Evolutionary conservation across 2,888 invertebrate genomes (phyloP).

Genomic region (Folsomia candida): DNA sequence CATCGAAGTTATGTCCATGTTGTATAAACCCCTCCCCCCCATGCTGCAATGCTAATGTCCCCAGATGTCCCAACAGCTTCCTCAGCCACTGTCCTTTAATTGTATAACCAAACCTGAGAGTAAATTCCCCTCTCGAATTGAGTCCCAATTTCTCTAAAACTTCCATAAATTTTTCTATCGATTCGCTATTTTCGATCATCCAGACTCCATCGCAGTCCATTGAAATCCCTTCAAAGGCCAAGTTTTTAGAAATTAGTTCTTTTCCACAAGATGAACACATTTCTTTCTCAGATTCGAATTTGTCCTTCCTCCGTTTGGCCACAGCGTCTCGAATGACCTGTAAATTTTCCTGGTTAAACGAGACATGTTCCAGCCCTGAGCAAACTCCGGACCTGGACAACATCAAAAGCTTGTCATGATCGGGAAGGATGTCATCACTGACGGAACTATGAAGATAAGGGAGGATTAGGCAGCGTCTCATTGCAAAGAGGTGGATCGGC

Average conservation of each 20-base stretch:
- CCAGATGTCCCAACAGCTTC: no score
- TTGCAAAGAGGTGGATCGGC: conserved; percentile 41
- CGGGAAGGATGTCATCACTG: conserved; percentile 24
- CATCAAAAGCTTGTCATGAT: conserved; percentile 30
- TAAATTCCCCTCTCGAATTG: no score
- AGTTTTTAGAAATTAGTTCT: no score
- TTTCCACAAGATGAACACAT: no score
- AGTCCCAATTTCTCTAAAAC: conserved; percentile 24
- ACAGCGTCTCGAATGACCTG: conserved; percentile 4
- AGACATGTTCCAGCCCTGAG: conserved; percentile 29
- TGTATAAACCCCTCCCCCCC: no score
- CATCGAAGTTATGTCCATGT: no score
- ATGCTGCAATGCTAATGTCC: no score
- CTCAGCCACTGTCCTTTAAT: no score
- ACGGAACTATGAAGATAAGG: conserved; percentile 27
- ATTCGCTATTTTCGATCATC: conserved; percentile 30
- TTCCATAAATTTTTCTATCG: conserved; percentile 32
- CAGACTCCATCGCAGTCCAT: conserved; percentile 42
- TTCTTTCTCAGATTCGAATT: no score
- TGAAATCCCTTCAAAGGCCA: conserved; percentile 28
- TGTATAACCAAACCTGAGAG: no score
- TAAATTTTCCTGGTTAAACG: conserved; percentile 23
- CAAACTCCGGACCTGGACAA: conserved; percentile 37
- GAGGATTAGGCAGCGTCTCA: conserved; percentile 38
- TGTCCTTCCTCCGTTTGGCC: no score